Percentiles rank a stretch among this genome's conserved stretches.
Conservation (phyloP, 2,113 vertebrate genomes). For the Microcebus tavaratra region DNA sequence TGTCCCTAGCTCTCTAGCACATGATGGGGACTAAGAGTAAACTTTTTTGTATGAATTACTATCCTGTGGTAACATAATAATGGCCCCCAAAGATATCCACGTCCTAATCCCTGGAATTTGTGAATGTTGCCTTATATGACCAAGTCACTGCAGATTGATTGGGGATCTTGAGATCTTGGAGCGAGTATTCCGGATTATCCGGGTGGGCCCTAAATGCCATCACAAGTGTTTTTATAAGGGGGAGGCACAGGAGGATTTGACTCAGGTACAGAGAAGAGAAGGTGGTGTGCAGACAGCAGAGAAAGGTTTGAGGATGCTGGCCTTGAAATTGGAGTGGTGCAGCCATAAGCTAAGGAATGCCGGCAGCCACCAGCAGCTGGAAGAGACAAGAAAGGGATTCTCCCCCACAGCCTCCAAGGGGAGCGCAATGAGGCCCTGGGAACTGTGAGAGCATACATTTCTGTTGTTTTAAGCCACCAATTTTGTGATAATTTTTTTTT, state of each 20-base stretch:
- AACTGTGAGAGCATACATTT: no score
- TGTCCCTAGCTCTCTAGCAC: not conserved
- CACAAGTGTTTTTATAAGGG: not conserved
- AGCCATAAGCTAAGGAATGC: no score
- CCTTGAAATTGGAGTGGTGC: not conserved
- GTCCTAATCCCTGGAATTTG: not conserved
- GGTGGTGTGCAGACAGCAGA: not conserved
- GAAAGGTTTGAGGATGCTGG: not conserved
- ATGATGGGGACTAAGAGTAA: not conserved
- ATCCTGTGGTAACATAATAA: not conserved
- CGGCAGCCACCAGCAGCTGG: no score
- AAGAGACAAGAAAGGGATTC: no score
- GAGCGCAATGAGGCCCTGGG: no score
- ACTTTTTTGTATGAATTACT: not conserved
- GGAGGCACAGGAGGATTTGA: not conserved
- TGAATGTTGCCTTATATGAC: not conserved
- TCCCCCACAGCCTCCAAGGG: no score
- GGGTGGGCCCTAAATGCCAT: not conserved
- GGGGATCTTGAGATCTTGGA: not conserved
- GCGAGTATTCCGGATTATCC: no score
- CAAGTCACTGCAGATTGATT: not conserved
- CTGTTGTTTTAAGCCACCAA: no score
- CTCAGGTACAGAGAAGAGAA: not conserved
- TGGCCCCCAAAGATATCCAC: not conserved
- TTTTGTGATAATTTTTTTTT: no score